phyloP scores from a whole-genome alignment of 2,888 invertebrate genomes.

The Heterodera filipjevi region DNA sequence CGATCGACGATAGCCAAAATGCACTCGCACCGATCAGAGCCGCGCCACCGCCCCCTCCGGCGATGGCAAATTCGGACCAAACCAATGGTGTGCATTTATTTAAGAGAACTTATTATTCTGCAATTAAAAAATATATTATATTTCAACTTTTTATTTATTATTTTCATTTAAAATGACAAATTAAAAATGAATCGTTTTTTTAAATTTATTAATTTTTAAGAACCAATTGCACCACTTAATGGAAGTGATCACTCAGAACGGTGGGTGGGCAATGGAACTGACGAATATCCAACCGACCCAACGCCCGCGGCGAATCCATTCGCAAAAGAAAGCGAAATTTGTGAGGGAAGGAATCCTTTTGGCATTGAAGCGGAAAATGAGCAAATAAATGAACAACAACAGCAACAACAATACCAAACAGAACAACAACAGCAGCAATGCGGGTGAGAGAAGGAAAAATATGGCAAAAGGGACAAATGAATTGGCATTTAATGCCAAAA shows the following conservation, averaged over 20 bases:
- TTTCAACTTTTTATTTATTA: no score
- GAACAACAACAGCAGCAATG: background rate
- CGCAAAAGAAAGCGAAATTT: background rate
- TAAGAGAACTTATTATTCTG: no score
- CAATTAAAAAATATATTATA: no score
- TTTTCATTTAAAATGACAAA: background rate
- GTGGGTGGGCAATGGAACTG: background rate
- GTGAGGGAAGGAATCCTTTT: background rate
- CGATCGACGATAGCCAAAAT: background rate
- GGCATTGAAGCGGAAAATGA: background rate
- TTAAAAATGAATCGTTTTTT: background rate
- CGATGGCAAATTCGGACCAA: background rate
- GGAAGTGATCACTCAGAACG: background rate
- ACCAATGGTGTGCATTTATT: background rate
- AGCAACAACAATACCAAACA: background rate
- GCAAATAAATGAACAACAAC: background rate
- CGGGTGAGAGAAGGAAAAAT: background rate
- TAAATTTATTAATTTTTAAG: background rate
- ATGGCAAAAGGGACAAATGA: background rate
- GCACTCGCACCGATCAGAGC: slow-evolving; percentile 29
- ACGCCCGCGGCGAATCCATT: slow-evolving; percentile 9
- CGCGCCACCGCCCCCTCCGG: slow-evolving; percentile 41
- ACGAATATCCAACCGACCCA: background rate
- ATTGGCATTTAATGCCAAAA: no score
- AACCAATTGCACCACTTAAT: background rate